Percentiles rank a stretch among this genome's conserved stretches.
Evolutionary conservation across 2,888 invertebrate genomes (phyloP).

Genomic region (Leptinotarsa tumamoca): DNA sequence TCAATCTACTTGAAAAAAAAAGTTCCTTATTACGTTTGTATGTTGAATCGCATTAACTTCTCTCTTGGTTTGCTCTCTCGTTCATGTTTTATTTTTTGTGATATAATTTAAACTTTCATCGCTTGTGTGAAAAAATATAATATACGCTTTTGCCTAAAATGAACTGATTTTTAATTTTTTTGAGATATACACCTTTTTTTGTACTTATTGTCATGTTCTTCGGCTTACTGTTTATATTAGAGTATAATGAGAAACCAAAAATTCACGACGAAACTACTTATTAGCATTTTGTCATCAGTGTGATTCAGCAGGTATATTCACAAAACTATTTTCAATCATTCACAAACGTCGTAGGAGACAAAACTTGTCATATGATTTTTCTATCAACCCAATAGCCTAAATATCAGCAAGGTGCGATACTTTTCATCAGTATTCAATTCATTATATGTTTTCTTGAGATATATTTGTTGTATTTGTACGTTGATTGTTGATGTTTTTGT

Average conservation of each 20-base stretch:
- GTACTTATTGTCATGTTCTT: background rate
- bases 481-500: slow-evolving; percentile 8
- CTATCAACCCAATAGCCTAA: background rate
- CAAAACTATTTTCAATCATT: background rate
- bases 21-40: background rate
- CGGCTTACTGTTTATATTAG: too few relatives aligned
- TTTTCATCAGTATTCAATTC: background rate
- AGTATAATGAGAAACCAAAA: too few relatives aligned
- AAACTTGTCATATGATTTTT: background rate
- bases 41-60: background rate
- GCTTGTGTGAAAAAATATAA: too few relatives aligned
- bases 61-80: slow-evolving; percentile 1
- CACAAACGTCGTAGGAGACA: background rate
- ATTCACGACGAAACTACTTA: too few relatives aligned
- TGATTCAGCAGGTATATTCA: background rate
- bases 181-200: background rate
- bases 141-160: background rate
- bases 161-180: background rate
- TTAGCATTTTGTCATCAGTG: background rate
- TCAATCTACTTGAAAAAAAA: too few relatives aligned
- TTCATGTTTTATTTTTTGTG: background rate
- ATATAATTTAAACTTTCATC: background rate
- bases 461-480: slow-evolving; percentile 11
- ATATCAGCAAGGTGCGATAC: background rate
- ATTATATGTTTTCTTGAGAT: background rate